Conservation (phyloP, 2,113 vertebrate genomes). For the Albula glossodonta region DNA sequence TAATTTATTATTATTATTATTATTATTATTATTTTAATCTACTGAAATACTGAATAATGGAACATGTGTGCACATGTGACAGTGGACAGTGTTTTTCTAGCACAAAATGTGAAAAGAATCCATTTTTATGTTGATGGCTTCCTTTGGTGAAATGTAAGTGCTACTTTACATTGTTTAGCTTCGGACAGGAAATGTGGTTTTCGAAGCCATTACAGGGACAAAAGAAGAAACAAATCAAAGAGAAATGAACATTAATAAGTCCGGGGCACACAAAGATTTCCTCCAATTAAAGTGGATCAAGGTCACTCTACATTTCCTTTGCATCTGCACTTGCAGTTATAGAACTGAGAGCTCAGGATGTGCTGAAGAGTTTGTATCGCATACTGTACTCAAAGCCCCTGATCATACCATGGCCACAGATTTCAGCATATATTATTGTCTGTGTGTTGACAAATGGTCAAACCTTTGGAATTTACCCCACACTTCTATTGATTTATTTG, state of each 20-base stretch:
- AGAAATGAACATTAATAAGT: constrained; percentile 8
- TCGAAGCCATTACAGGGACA: constrained; percentile 3
- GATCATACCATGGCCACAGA: not conserved
- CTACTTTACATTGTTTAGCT: constrained; percentile 14
- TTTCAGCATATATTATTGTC: not conserved
- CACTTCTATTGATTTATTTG: too few relatives aligned
- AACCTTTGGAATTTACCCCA: too few relatives aligned
- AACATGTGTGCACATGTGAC: not conserved
- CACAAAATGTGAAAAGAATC: constrained; percentile 3
- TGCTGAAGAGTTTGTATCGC: not conserved
- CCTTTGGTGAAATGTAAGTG: constrained; percentile 14
- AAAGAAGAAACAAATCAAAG: constrained; percentile 1
- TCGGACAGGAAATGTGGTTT: constrained; percentile 19
- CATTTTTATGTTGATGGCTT: constrained; percentile 14
- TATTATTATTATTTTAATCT: not conserved
- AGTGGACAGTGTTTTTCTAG: not conserved
- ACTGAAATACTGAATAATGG: not conserved
- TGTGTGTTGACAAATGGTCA: too few relatives aligned
- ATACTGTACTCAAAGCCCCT: too few relatives aligned
- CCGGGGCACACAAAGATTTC: not conserved
- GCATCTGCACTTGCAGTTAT: not conserved
- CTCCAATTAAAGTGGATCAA: not conserved
- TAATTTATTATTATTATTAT: not conserved
- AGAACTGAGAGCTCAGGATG: not conserved
- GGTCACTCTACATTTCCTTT: not conserved